These are phyloP conservation scores for Alloplasta piceator DNA, from an alignment of 2,888 invertebrate genomes.

Conservation along the genomic window DNA sequence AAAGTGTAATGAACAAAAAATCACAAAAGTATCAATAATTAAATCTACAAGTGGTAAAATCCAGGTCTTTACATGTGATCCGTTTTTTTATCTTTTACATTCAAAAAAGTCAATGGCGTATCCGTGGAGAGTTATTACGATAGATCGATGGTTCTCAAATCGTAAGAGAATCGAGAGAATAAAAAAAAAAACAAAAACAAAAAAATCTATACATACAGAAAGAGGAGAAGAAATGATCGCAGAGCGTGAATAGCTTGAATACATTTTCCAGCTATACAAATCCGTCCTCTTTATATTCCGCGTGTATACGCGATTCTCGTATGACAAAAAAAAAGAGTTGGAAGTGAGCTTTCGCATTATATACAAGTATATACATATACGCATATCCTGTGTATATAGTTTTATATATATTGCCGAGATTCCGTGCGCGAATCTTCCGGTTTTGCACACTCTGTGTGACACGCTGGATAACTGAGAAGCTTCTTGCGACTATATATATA, in stretches of 20 bases:
- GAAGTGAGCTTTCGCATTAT: background rate
- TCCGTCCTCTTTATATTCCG: slow-evolving; percentile 9
- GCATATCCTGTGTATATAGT: too few species aligned
- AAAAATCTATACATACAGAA: too few species aligned
- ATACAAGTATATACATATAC: background rate
- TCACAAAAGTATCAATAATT: too few species aligned
- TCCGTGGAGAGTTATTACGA: too few species aligned
- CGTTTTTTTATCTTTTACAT: background rate
- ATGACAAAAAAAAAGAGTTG: background rate
- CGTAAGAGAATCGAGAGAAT: slow-evolving; percentile 14
- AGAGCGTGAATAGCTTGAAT: slow-evolving; percentile 19
- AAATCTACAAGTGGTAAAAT: too few species aligned
- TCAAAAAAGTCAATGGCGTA: background rate
- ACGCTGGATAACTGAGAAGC: slow-evolving; percentile 9
- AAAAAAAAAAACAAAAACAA: background rate
- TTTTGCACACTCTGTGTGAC: slow-evolving; percentile 15
- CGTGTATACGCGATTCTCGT: slow-evolving; percentile 4
- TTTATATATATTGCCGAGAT: slow-evolving; percentile 4
- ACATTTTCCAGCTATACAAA: slow-evolving; percentile 19
- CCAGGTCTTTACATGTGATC: too few species aligned
- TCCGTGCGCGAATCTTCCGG: slow-evolving; percentile 50
- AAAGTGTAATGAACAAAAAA: too few species aligned
- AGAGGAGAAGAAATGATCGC: background rate
- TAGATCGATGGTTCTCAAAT: slow-evolving; percentile 33
- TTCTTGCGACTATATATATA: slow-evolving; percentile 33